Base-by-base conservation (phyloP, 2,797 vertebrate species). In the Sylvia borin region DNA sequence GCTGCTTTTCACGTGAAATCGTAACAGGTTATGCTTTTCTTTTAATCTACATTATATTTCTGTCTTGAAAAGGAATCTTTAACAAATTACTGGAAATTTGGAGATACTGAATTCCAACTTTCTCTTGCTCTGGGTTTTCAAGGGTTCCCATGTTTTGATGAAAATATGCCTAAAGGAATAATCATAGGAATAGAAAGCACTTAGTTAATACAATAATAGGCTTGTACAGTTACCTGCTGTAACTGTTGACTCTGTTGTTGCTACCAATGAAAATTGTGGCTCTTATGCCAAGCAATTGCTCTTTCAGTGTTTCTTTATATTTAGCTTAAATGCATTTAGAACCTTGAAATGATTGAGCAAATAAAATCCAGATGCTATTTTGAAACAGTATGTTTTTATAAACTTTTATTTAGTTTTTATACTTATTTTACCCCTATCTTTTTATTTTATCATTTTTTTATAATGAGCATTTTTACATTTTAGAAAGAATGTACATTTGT, bases 101-200 rank as follows among this genome's bases (percentile, higher is more conserved):
- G 71, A 75, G 17, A 15, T 57, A 21, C 8, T 76, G 31, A 85
- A 73, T 88, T 92, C 25, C 11, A 76, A 2, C 31, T 85, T 40
- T 65, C 2, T 57, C 16, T 72, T 78, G 31, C 42, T 38, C 32
- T 93, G 78, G 9, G 34, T 68, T 95, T 94, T 97, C 87, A 94
- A 96, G 76, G 42, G 58, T 93, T 97, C 78, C 70, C 32, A 21
- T 66, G 76, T 89, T 94, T 95, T 95, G 65, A 88, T 93, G 80
- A 76, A 94, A 96, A 87, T 90, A 73, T 50, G n/a, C 83, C 78
- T 88, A 88, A 91, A 96, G 91, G 84, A 92, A 84, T 94, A 91
- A 89, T 40, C 26, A 50, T 57, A 93, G 55, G 74, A 65, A 43
- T 60, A 85, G 77, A 94, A 95, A 96, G 80, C 38, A 77, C 24